phyloP scores from a whole-genome alignment of 1,140 invertebrate genomes.

The Diachasmimorpha longicaudata region DNA sequence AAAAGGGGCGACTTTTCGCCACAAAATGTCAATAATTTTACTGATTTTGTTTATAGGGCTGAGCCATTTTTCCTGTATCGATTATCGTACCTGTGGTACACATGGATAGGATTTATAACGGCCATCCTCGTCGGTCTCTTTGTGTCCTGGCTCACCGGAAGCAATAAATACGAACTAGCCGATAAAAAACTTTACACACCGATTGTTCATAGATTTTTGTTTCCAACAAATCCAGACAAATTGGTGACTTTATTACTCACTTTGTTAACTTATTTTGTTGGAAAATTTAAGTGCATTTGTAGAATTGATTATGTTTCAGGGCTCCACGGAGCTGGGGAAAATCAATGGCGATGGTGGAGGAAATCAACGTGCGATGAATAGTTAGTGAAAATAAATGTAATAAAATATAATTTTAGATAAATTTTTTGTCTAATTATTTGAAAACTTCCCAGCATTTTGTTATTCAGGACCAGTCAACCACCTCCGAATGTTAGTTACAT shows the following conservation, averaged over 20 bases:
- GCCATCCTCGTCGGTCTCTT: constrained; percentile 72
- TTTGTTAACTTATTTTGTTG: not conserved
- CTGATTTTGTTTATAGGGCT: constrained; percentile 42
- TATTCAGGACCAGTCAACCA: no score
- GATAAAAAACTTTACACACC: constrained; percentile 56
- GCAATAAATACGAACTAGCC: constrained; percentile 49
- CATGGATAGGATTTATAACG: constrained; percentile 70
- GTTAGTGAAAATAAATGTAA: constrained; percentile 17
- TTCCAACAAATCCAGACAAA: constrained; percentile 9
- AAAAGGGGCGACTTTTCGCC: no score
- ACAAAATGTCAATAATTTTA: not conserved
- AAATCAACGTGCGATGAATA: constrained; percentile 16
- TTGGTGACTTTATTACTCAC: constrained; percentile 19
- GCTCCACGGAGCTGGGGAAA: constrained; percentile 28
- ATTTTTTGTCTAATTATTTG: no score
- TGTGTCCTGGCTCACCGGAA: constrained; percentile 73
- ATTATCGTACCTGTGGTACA: constrained; percentile 74
- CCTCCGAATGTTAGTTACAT: no score
- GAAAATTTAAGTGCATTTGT: not conserved
- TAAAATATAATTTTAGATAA: not conserved
- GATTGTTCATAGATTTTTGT: constrained; percentile 38
- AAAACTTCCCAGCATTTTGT: no score
- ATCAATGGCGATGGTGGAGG: not conserved
- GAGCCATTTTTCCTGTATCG: constrained; percentile 67
- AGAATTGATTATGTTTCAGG: constrained; percentile 18